A percentile compares a stretch with the other conserved stretches of the same genome.
Evolutionary conservation across 2,113 vertebrate species (phyloP).

Genomic region (Nestor notabilis): DNA sequence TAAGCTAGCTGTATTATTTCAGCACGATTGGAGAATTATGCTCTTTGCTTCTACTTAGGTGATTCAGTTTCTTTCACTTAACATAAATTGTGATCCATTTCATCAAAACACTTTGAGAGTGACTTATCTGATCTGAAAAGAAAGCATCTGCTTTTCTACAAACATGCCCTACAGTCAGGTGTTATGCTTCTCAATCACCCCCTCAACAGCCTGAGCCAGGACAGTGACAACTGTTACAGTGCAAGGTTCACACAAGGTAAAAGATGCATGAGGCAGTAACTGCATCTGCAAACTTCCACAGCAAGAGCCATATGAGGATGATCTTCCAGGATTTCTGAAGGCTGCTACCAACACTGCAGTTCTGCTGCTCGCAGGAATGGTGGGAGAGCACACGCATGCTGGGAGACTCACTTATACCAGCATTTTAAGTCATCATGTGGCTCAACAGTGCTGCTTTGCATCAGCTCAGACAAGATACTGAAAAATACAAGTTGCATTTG

Average conservation of each 20-base stretch:
- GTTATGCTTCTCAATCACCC: neutral
- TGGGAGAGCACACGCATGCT: neutral
- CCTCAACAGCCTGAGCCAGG: neutral
- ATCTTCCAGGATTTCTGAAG: accelerated
- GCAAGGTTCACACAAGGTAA: neutral
- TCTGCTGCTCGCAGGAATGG: accelerated
- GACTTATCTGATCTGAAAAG: neutral
- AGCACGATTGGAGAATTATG: neutral
- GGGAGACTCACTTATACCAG: neutral
- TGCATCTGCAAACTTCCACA: neutral
- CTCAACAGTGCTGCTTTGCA: neutral
- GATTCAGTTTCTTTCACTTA: neutral
- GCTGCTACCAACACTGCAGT: neutral
- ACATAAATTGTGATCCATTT: neutral
- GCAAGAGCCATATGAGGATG: neutral
- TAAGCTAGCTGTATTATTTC: neutral
- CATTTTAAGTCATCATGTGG: neutral
- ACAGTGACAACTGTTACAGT: neutral
- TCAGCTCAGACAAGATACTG: neutral
- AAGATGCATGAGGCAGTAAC: neutral
- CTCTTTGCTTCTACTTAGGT: neutral
- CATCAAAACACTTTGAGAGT: neutral
- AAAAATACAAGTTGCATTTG: neutral
- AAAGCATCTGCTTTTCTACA: neutral
- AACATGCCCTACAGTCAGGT: neutral